Percentiles rank a stretch among this genome's conserved stretches.
phyloP scores from a whole-genome alignment of 2,113 vertebrate species.

The Rhabdornis inornatus region DNA sequence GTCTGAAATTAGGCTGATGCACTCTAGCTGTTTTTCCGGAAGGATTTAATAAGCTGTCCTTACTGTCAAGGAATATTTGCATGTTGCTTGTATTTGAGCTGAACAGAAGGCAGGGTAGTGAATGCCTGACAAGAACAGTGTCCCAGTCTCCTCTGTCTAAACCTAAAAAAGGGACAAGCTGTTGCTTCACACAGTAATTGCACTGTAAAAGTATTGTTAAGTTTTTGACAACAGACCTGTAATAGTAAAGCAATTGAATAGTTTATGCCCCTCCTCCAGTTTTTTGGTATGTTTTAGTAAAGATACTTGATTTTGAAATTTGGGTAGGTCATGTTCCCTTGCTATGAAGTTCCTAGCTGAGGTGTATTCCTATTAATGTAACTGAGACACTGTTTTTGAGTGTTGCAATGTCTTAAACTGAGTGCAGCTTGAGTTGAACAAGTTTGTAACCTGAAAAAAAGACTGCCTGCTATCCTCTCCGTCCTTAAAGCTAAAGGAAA shows the following conservation, averaged over 20 bases:
- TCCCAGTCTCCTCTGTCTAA: not conserved
- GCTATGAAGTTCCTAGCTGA: not conserved
- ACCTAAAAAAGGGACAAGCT: not conserved
- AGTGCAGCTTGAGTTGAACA: not conserved
- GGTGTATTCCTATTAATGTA: not conserved
- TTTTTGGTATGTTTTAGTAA: not conserved
- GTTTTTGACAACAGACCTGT: not conserved
- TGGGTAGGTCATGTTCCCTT: not conserved
- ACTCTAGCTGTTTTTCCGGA: not conserved
- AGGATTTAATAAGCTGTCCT: not conserved
- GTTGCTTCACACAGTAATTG: not conserved
- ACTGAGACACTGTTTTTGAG: not conserved
- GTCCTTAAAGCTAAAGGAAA: not conserved
- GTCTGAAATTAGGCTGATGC: not conserved
- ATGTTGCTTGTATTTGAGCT: not conserved
- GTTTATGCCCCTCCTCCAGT: not conserved
- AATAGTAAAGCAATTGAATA: not conserved
- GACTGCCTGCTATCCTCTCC: not conserved
- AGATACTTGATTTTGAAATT: not conserved
- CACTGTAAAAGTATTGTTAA: not conserved
- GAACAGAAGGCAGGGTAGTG: not conserved
- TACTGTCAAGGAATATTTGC: not conserved
- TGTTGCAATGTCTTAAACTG: not conserved
- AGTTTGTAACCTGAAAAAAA: not conserved
- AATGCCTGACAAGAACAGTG: not conserved